These are phyloP conservation scores for Pluvialis apricaria DNA, from an alignment of 2,113 vertebrate species.

Conservation along the genomic window DNA sequence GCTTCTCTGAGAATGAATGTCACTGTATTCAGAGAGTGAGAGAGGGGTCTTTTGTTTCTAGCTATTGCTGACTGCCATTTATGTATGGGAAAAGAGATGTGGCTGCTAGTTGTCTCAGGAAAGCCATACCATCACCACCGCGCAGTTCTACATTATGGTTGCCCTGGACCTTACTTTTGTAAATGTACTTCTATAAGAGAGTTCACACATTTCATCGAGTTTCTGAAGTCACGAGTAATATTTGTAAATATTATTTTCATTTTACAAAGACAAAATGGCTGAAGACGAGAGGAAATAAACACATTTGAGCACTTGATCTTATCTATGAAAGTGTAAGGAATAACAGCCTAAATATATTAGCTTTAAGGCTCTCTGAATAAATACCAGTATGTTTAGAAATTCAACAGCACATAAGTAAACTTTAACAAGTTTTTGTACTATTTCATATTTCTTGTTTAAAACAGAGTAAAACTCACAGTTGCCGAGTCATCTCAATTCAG, in stretches of 20 bases:
- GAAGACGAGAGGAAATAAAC: background rate
- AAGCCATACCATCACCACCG: constrained; percentile 13
- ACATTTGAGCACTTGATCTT: background rate
- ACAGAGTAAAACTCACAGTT: background rate
- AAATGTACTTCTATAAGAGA: background rate
- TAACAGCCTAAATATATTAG: background rate
- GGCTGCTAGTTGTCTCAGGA: constrained; percentile 46
- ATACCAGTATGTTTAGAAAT: background rate
- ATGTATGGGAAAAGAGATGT: constrained; percentile 76
- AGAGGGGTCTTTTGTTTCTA: constrained; percentile 74
- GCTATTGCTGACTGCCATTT: constrained; percentile 70
- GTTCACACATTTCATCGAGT: background rate
- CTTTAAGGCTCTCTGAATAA: background rate
- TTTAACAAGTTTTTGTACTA: background rate
- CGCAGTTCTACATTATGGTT: background rate
- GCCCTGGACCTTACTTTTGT: constrained; percentile 1
- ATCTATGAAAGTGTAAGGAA: background rate
- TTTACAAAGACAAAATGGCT: background rate
- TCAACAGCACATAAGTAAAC: background rate
- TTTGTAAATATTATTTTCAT: background rate
- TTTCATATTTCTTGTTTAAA: background rate
- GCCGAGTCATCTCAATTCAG: background rate
- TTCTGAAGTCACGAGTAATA: background rate
- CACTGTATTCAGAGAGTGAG: constrained; percentile 75
- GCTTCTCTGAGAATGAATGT: constrained; percentile 78